These are phyloP conservation scores for Ia io DNA, from an alignment of 2,113 vertebrate species.

Conservation along the genomic window DNA sequence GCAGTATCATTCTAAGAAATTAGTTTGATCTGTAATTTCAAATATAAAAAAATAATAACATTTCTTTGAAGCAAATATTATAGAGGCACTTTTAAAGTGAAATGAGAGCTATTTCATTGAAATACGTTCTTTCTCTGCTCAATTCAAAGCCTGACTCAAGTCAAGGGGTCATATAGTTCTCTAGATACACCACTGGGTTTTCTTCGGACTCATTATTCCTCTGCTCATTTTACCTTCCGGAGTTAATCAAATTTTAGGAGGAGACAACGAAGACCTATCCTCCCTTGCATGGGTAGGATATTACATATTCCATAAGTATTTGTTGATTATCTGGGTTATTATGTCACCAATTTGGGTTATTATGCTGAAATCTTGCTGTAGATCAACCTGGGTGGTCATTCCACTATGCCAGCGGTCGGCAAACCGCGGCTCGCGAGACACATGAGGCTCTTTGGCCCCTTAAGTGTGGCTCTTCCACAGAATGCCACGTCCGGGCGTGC, in stretches of 20 bases:
- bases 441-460: no score
- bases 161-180: not conserved
- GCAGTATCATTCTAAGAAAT: constrained; percentile 30
- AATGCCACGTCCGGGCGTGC: no score
- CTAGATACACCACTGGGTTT: not conserved
- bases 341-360: not conserved
- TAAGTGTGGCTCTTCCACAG: no score
- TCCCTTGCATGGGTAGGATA: not conserved
- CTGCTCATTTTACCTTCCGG: not conserved
- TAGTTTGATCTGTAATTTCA: constrained; percentile 44
- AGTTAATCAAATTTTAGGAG: constrained; percentile 27
- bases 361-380: not conserved
- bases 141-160: constrained; percentile 23
- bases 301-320: not conserved
- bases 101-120: constrained; percentile 24
- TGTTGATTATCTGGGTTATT: not conserved
- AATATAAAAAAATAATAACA: constrained; percentile 16
- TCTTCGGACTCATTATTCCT: not conserved
- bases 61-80: constrained; percentile 39
- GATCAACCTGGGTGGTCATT: constrained; percentile 17
- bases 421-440: no score
- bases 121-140: not conserved
- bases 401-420: not conserved
- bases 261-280: not conserved
- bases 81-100: constrained; percentile 1